phyloP scores from a whole-genome alignment of 2,113 vertebrate genomes.

The Taxidea taxus region DNA sequence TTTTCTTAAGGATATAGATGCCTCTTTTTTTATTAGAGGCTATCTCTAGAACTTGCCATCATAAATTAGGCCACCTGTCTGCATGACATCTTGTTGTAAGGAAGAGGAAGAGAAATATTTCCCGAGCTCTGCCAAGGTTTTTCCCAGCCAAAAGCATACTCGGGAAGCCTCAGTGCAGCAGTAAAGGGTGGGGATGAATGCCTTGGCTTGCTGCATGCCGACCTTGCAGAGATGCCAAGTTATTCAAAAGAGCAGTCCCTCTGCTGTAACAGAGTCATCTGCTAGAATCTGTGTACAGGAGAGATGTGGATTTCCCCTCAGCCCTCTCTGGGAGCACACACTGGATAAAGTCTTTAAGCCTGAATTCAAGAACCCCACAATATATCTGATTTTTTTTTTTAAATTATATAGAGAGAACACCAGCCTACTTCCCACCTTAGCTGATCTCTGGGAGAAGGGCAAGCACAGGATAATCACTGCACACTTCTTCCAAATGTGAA shows the following conservation, averaged over 20 bases:
- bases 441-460: not conserved
- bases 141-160: not conserved
- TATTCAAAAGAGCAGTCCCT: not conserved
- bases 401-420: too few relatives aligned
- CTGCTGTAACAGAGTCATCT: not conserved
- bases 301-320: not conserved
- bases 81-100: not conserved
- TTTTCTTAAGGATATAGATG: not conserved
- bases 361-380: not conserved
- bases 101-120: not conserved
- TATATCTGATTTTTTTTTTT: too few relatives aligned
- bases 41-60: not conserved
- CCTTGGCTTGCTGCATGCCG: not conserved
- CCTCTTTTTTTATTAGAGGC: not conserved
- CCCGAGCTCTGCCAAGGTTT: not conserved
- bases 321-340: not conserved
- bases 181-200: not conserved
- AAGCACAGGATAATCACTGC: fast-evolving
- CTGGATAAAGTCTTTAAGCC: not conserved
- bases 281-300: not conserved
- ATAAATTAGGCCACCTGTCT: not conserved
- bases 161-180: not conserved
- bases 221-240: not conserved
- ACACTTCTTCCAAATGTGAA: not conserved
- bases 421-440: not conserved